Base-by-base conservation (phyloP, 1,140 invertebrate species). In the Ceratosolen fusciceps region DNA sequence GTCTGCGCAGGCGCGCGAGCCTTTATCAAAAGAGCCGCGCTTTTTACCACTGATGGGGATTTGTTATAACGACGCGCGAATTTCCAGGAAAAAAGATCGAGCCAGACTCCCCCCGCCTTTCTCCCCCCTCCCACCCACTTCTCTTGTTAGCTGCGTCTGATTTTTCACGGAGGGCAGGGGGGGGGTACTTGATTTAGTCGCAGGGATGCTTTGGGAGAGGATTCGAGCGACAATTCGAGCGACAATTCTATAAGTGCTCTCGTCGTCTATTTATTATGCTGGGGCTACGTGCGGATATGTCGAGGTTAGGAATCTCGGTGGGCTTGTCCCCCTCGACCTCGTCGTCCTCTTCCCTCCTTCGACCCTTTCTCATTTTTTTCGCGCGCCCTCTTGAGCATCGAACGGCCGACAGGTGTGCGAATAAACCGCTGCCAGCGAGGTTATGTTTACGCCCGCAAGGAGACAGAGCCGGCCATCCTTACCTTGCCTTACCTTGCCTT, bases 331-430 rank as follows among this genome's bases (percentile, higher is more conserved):
- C 24, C 21, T 77, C 71, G 31, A 58, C 73, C 37, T 21, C 58
- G 12, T 26, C 37, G 65, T 31, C 67, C 16, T 4, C 0, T 16
- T 10, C 1, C 9, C 12, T 29, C 7, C 8, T 29, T 39, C 12
- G 0, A 12, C n/a, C 39, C 16, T 16, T n/a, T n/a, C 31, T 43
- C 47, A 43, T 79, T 68, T 34, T 49, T 39, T 29, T 16, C 70
- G 43, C 74, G 65, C 21, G 68, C 68, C 52, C 56, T 62, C 54
- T 62, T 39, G 68, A 72, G 52, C 68, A 52, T 72, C 70, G 54
- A 47, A n/a, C 52, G 68, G 68, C 49, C 68, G 68, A 71, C 54
- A 72, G 67, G 76, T 72, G 75, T 70, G 68, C 76, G 76, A 29
- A n/a, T 7, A 5, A 47, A n/a, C 21, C 19, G 49, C 19, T 5